These are phyloP conservation scores for Streptopelia turtur DNA, from an alignment of 2,797 vertebrate species.

Conservation along the genomic window DNA sequence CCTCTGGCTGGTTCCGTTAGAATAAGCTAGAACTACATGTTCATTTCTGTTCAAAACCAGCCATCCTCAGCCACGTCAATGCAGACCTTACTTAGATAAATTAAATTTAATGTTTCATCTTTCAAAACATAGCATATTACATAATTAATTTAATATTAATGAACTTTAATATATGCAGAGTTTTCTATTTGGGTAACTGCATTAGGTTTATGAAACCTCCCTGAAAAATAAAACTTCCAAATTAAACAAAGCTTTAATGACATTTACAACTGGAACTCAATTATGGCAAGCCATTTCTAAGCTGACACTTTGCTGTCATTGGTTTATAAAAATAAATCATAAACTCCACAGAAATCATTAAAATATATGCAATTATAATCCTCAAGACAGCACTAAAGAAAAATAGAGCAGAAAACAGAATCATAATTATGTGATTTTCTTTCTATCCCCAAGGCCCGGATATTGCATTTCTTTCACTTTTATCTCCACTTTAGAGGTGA, in stretches of 20 bases:
- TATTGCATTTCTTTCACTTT: not conserved
- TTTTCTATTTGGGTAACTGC: not conserved
- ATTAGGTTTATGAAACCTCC: not conserved
- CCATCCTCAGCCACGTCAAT: not conserved
- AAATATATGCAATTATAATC: not conserved
- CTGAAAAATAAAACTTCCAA: not conserved
- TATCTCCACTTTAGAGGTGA: not conserved
- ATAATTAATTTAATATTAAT: constrained; percentile 6
- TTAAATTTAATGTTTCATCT: not conserved
- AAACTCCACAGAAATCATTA: not conserved
- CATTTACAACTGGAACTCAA: constrained; percentile 33
- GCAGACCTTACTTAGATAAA: not conserved
- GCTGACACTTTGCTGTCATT: not conserved
- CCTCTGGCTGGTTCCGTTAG: not conserved
- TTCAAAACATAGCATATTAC: not conserved
- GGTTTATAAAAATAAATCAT: constrained; percentile 15
- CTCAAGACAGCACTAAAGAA: not conserved
- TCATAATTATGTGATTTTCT: not conserved
- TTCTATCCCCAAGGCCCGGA: not conserved
- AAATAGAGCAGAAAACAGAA: not conserved
- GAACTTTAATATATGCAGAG: not conserved
- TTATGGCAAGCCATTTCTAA: not conserved
- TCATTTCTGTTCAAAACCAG: not conserved
- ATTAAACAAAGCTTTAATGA: not conserved
- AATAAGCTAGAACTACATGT: not conserved